Evolutionary conservation across 2,113 vertebrate species (phyloP), one percentile per base, ranked within the genome.

Genomic region (Colossoma macropomum): DNA sequence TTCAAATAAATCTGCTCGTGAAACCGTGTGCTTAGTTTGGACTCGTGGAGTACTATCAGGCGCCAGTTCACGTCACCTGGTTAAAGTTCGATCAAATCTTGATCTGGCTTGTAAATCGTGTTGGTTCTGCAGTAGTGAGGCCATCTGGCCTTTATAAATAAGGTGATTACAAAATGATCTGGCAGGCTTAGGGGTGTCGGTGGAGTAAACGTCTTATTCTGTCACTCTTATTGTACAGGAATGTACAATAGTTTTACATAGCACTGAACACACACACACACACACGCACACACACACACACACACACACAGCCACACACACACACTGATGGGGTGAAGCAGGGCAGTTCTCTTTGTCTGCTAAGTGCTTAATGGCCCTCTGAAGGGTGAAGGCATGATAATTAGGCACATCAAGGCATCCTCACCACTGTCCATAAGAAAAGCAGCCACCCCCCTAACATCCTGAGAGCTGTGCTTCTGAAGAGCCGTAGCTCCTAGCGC

Each of bases 401-500:
- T 87, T 85, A 83, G 86, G 81, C 74, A 80, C 81, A 81, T 84
- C 68, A 85, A 81, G 77, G 81, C 84, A 75, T 80, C 52, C 30
- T 77, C n/a, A 32, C 7, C 25, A 13, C 66, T 41, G 50, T 38
- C 19, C 41, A 62, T 68, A 69, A 90, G 81, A 89, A 92, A 88
- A 89, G 85, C 83, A 81, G 77, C 89, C 48, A 50, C 59, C 59
- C 30, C 30, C n/a, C 48, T 60, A 83, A 34, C 28, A 60, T 78
- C 75, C 81, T 41, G 75, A 87, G 82, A 79, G 68, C 83, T 70
- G 89, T 77, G 52, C 89, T 90, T 88, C 86, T 91, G 86, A 84
- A 86, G 90, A 90, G 90, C 89, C 65, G 91, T 90, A 3, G 19
- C 65, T 77, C 74, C 88, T 90, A 90, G 89, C 90, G 93, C 89